Base-by-base conservation (phyloP, 2,113 vertebrate genomes). In the Austrofundulus limnaeus region DNA sequence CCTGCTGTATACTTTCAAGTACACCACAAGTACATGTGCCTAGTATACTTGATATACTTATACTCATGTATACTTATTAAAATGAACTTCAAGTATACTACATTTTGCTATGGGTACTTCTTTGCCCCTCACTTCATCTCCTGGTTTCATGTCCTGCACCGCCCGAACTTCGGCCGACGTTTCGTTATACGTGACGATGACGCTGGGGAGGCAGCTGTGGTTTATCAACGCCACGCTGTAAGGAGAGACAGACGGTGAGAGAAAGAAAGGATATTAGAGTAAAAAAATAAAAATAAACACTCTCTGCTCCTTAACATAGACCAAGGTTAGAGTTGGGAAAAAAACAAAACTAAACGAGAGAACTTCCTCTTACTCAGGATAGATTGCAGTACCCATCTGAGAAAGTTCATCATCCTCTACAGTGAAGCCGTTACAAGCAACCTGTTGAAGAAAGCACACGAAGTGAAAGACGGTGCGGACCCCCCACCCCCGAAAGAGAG, bases 371-470 rank as follows among this genome's bases (percentile, higher is more conserved):
- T 94, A 99, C 97, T 98, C 95, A 25, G 97, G 97, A 82, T 98
- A 99, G 81, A 99, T 81, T 2, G 97, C 96, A 45, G 96, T 96
- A 50, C 97, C 97, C 77, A 99, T 68, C 63, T 97, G 95, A 55
- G 94, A 96, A 52, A 99, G 93, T 43, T 98, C 96, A 80, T 98
- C 97, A 11, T 99, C 97, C 83, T 99, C 97, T 60, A 98, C 92
- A 2, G 95, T 96, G 87, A 99, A 99, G 52, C 97, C 96, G 55
- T 99, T 99, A 75, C 97, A 99, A 82, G 96, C 94, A 45, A 98
- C 95, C 97, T 97, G 84, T 74, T 24, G 77, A n/a, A 41, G 17
- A 38, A 37, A 66, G 9, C 38, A 41, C 25, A 61, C 1, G 13
- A 34, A 1, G 16, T 65, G 39, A 38, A 11, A 12, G 20, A 37